Base-by-base conservation (phyloP, 2,888 invertebrate genomes). In the Ophion costatus region DNA sequence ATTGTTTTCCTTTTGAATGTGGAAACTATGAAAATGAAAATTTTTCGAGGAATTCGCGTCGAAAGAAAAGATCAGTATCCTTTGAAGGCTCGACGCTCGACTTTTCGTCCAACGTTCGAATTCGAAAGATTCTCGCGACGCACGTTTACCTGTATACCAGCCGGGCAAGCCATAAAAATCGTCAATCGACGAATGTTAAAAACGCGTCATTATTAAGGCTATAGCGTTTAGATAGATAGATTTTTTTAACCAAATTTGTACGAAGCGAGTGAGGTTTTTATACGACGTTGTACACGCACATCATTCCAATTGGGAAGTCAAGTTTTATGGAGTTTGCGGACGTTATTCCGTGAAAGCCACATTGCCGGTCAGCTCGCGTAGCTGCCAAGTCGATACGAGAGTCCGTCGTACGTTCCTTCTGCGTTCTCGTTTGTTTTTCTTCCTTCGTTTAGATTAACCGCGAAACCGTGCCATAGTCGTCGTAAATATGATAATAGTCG, bases 401-500 rank as follows among this genome's bases (percentile, higher is more conserved):
- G 61, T 75, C 33, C 61, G 20, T 67, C 66, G 33, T 57, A 67
- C 51, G 82, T 81, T 84, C 70, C 71, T 78, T 22, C 38, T 81
- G 29, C 22, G 45, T 17, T 29, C 69, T 70, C 57, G 45, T 29
- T 80, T 45, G 29, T 69, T 71, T 17, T 80, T 59, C 63, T 76
- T 70, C 69, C 38, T 70, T 20, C 69, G 64, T 64, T 29, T 80
- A 64, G 56, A 83, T 70, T 77, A 83, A 85, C 82, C 78, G 59
- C 82, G 70, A 81, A 87, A 86, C 86, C 85, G 88, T 86, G 86
- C 87, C 88, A 88, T 88, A 88, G 86, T 82, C 75, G 80, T 86
- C 80, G 70, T 80, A 77, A 77, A 69, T 83, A 83, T 69, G 69
- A 81, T 84, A 66, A 57, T 84, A 82, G 81, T 71, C 76, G 78